These are phyloP conservation scores for Thelaira solivaga DNA, from an alignment of 2,888 invertebrate species.

Conservation along the genomic window DNA sequence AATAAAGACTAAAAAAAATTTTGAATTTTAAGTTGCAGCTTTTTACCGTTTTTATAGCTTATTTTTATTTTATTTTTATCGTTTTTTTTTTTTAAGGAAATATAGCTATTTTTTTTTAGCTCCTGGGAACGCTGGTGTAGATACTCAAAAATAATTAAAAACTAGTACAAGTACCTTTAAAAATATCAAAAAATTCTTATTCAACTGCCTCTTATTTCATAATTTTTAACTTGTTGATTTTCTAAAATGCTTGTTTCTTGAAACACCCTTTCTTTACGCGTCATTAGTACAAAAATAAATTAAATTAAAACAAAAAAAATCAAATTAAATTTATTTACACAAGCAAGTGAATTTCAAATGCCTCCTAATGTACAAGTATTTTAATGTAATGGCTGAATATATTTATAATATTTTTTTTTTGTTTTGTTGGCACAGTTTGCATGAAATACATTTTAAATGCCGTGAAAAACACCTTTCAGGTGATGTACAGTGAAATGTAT, in stretches of 20 bases:
- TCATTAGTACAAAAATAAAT: conserved; percentile 7
- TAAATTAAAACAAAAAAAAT: conserved; percentile 7
- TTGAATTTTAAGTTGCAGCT: no score
- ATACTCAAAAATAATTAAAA: no score
- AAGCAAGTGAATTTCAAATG: conserved; percentile 20
- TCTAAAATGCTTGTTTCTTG: background rate
- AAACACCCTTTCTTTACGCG: conserved; percentile 4
- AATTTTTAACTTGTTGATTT: background rate
- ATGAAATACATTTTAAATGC: conserved; percentile 63
- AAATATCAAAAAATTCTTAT: no score
- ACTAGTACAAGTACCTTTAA: no score
- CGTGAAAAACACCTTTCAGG: conserved; percentile 70
- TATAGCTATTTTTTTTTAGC: no score
- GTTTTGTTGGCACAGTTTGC: conserved; percentile 36
- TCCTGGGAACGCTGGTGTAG: no score
- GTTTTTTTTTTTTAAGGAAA: no score
- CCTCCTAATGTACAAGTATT: conserved; percentile 49
- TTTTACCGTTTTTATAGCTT: no score
- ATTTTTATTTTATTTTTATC: no score
- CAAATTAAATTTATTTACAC: background rate
- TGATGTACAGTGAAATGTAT: conserved; percentile 60
- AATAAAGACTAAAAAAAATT: no score
- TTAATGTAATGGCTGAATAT: conserved; percentile 44
- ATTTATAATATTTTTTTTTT: no score
- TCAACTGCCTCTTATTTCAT: background rate